Evolutionary conservation across 1,140 invertebrate species (phyloP), one percentile per base, ranked within the genome.

Genomic region (Thalassaphorura encarpata): DNA sequence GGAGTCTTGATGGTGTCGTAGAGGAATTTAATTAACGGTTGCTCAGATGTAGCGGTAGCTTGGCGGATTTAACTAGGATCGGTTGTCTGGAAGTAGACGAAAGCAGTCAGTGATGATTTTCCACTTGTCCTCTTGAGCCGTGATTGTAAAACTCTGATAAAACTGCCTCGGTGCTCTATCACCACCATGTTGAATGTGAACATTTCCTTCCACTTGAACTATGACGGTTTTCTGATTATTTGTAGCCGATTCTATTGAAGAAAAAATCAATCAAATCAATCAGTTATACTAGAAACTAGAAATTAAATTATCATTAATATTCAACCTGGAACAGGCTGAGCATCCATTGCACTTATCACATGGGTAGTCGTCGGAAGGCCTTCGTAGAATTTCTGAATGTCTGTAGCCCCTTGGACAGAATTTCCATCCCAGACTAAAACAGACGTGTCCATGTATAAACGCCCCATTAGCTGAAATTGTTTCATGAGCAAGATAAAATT

Each of bases 361-460:
- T 54, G 46, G 0, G 43, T 54, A 18, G 54, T 45, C 6, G 19
- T 16, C 11, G 60, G 54, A 4, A 61, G 55, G 48, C 50, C 28
- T 36, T 53, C 54, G 33, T 50, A 61, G 28, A 61, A 52, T 52
- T 51, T 52, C 54, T 55, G 52, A 52, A 62, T 58, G 26, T 54
- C 52, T 4, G 39, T 13, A 18, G 39, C 23, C 13, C 24, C 36
- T 5, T 28, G 21, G 18, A 54, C 36, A 19, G 80, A 78, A 73
- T 88, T 88, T 29, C 89, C 89, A 76, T 91, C 90, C 87, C 87
- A 93, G 26, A 87, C 80, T 43, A 90, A 71, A 23, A 81, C 72
- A n/a, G 80, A 87, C 26, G 78, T 80, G 42, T 89, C 84, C 61
- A 89, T 68, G 64, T 91, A 93, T 21, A 91, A 70, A 64, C 82